A percentile compares a stretch with the other conserved stretches of the same genome.
phyloP scores from a whole-genome alignment of 2,113 vertebrate species.

The Chionomys nivalis region DNA sequence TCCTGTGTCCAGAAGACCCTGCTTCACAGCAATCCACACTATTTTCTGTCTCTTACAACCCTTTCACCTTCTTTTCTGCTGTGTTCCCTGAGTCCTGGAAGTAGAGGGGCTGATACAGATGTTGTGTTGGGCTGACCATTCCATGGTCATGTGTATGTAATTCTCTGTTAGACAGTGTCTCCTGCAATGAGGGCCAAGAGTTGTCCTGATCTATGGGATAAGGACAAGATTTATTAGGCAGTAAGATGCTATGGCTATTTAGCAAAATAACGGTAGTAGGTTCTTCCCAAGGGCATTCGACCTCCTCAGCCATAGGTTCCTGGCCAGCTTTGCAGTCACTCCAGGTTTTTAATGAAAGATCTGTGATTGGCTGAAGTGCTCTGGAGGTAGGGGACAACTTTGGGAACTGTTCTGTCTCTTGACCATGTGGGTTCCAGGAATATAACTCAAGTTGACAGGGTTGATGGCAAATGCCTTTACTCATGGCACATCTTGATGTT shows the following conservation, averaged over 20 bases:
- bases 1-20: too few species aligned
- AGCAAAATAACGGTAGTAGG: neutral
- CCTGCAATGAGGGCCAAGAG: neutral
- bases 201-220: neutral
- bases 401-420: neutral
- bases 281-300: neutral
- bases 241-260: neutral
- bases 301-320: neutral
- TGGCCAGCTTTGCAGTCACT: neutral
- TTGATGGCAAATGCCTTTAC: neutral
- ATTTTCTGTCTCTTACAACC: neutral
- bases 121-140: neutral
- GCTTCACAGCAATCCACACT: too few species aligned
- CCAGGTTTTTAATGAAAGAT: neutral
- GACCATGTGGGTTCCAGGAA: neutral
- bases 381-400: neutral
- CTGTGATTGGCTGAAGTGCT: neutral
- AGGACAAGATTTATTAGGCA: neutral
- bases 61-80: too few species aligned
- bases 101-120: neutral
- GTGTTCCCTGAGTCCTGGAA: neutral
- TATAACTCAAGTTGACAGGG: neutral
- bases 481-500: neutral
- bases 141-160: too few species aligned
- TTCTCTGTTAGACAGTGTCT: neutral